These are phyloP conservation scores for Entomobrya proxima DNA, from an alignment of 2,888 invertebrate genomes.

Conservation along the genomic window DNA sequence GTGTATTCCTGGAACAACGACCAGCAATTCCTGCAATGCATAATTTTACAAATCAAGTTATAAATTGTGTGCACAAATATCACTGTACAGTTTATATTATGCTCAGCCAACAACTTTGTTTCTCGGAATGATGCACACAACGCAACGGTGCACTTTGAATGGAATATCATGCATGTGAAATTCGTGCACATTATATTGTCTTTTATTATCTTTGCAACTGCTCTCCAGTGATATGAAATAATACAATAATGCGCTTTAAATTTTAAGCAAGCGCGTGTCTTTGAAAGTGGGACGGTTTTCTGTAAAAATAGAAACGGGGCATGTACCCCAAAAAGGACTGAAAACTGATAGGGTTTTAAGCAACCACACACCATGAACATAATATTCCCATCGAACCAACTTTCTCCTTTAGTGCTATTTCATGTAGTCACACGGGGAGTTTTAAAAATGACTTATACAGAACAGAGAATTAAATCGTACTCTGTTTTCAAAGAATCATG, in stretches of 20 bases:
- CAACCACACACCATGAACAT: neutral
- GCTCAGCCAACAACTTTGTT: neutral
- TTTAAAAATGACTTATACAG: conserved; percentile 12
- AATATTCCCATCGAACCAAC: neutral
- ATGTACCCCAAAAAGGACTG: neutral
- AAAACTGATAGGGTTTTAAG: neutral
- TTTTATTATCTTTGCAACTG: conserved; percentile 13
- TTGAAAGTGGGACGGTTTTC: neutral
- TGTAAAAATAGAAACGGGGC: neutral
- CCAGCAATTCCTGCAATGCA: neutral
- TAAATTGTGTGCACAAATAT: neutral
- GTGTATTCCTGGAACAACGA: neutral
- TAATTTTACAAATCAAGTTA: conserved; percentile 1
- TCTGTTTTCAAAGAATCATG: neutral
- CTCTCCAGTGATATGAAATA: conserved; percentile 19
- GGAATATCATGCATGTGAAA: neutral
- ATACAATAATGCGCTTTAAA: neutral
- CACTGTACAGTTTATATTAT: neutral
- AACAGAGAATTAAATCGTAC: conserved; percentile 9
- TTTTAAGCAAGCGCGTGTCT: neutral
- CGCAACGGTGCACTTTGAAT: neutral
- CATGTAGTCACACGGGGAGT: conserved; percentile 40
- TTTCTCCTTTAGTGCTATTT: neutral
- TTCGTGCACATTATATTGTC: neutral
- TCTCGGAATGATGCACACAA: neutral